Evolutionary conservation across 1,140 invertebrate species (phyloP).

Genomic region (Drosophila elegans): DNA sequence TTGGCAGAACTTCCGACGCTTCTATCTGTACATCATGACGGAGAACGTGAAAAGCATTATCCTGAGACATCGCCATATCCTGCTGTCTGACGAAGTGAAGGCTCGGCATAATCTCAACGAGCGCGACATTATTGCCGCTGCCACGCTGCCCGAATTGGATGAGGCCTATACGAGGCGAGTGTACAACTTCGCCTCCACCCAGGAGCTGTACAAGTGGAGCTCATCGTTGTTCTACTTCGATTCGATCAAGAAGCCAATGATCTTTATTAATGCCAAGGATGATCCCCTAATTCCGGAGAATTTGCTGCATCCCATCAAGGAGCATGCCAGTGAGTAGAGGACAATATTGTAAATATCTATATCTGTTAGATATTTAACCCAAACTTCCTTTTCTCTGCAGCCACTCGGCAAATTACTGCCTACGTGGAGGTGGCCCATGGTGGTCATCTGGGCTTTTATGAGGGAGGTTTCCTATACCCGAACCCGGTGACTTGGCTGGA

Average conservation of each 20-base stretch:
- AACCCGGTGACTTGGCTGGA: slow-evolving; percentile 96
- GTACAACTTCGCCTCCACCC: slow-evolving; percentile 91
- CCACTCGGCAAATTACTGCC: slow-evolving; percentile 88
- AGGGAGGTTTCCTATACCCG: slow-evolving; percentile 93
- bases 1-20: slow-evolving; percentile 94
- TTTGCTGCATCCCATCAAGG: slow-evolving; percentile 89
- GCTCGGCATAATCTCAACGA: slow-evolving; percentile 89
- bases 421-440: slow-evolving; percentile 94
- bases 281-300: slow-evolving; percentile 94
- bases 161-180: slow-evolving; percentile 93
- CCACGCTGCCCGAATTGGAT: slow-evolving; percentile 94
- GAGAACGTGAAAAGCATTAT: slow-evolving; percentile 95
- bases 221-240: slow-evolving; percentile 92
- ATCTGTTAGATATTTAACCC: background rate
- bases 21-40: slow-evolving; percentile 97
- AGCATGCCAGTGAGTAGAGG: slow-evolving; percentile 89
- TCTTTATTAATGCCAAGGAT: slow-evolving; percentile 95
- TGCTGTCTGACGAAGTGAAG: slow-evolving; percentile 91
- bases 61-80: slow-evolving; percentile 90
- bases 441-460: slow-evolving; percentile 96
- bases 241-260: slow-evolving; percentile 92
- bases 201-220: slow-evolving; percentile 93
- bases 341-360: slow-evolving; percentile 87
- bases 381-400: slow-evolving; percentile 85
- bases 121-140: slow-evolving; percentile 92